Percentiles rank a stretch among this genome's conserved stretches.
Conservation (phyloP, 64 coral and sea anemone species). For the Porites lutea region DNA sequence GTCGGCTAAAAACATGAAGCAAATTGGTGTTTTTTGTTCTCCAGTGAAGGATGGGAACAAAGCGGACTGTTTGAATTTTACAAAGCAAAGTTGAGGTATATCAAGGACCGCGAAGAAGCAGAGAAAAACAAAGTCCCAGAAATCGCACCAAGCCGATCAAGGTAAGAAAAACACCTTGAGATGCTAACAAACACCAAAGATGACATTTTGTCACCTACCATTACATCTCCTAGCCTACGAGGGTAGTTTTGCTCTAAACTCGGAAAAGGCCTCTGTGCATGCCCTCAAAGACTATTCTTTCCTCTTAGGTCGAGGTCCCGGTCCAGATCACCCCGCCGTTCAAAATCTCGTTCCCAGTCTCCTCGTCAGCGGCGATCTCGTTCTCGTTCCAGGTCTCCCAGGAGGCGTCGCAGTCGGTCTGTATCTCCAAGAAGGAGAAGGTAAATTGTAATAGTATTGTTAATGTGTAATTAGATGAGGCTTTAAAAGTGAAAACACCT, state of each 20-base stretch:
- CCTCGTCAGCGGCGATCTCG: slow-evolving; percentile 33
- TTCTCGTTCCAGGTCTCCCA: slow-evolving; percentile 54
- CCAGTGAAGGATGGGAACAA: slow-evolving; percentile 96
- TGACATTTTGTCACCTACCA: background rate
- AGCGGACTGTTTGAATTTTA: slow-evolving; percentile 97
- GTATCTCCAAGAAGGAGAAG: slow-evolving; percentile 65
- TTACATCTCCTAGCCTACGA: background rate
- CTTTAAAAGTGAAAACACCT: too few species aligned
- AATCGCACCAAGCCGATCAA: background rate
- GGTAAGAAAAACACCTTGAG: background rate
- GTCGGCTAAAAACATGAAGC: too few species aligned
- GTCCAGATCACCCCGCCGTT: slow-evolving; percentile 50
- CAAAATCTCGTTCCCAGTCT: slow-evolving; percentile 43
- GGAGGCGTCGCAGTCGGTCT: slow-evolving; percentile 56
- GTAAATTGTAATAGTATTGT: background rate
- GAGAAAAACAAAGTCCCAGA: slow-evolving; percentile 52
- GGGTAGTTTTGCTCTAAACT: too few species aligned
- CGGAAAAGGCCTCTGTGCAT: too few species aligned
- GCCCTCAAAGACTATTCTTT: background rate
- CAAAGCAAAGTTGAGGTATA: slow-evolving; percentile 90
- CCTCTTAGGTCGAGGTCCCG: slow-evolving; percentile 55
- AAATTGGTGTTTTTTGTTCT: background rate
- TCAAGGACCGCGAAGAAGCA: slow-evolving; percentile 88
- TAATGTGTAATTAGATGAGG: background rate
- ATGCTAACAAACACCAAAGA: background rate